A percentile compares a stretch with the other conserved stretches of the same genome.
These are phyloP conservation scores for Rissa tridactyla DNA, from an alignment of 2,113 vertebrate genomes.

Conservation along the genomic window DNA sequence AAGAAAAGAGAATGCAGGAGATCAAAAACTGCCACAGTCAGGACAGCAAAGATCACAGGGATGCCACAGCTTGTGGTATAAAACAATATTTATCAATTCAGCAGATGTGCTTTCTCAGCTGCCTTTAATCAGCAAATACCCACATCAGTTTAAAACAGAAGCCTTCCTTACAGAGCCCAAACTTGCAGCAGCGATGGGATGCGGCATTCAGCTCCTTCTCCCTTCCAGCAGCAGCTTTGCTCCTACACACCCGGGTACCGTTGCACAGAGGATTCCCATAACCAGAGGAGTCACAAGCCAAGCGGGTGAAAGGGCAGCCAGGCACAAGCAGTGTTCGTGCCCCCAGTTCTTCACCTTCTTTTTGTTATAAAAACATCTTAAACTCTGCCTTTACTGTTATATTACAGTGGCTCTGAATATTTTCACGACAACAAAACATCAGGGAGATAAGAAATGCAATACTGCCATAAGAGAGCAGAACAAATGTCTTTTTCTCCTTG, in stretches of 20 bases:
- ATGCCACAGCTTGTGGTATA: slow-evolving; percentile 27
- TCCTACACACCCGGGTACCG: neutral
- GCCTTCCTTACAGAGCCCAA: neutral
- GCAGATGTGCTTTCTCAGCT: slow-evolving; percentile 48
- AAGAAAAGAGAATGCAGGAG: neutral
- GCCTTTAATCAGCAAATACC: neutral
- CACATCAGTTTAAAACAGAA: neutral
- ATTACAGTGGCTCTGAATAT: neutral
- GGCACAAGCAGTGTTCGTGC: neutral
- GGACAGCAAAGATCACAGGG: slow-evolving; percentile 34
- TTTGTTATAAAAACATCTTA: neutral
- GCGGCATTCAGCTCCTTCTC: neutral
- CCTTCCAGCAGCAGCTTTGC: neutral
- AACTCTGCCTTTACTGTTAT: neutral
- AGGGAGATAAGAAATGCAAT: neutral
- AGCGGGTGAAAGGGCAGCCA: neutral
- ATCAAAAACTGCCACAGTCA: neutral
- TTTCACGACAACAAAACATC: neutral
- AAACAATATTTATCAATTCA: slow-evolving; percentile 33
- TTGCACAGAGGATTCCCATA: neutral
- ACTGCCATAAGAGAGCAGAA: neutral
- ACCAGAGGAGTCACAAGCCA: accelerated
- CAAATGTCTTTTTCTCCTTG: neutral
- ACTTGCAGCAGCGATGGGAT: neutral
- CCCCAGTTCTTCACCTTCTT: neutral